Percentiles rank a stretch among this genome's conserved stretches.
Conservation (phyloP, 37 sponge, comb jelly and placozoan genomes). For the Trichoplax adhaerens region DNA sequence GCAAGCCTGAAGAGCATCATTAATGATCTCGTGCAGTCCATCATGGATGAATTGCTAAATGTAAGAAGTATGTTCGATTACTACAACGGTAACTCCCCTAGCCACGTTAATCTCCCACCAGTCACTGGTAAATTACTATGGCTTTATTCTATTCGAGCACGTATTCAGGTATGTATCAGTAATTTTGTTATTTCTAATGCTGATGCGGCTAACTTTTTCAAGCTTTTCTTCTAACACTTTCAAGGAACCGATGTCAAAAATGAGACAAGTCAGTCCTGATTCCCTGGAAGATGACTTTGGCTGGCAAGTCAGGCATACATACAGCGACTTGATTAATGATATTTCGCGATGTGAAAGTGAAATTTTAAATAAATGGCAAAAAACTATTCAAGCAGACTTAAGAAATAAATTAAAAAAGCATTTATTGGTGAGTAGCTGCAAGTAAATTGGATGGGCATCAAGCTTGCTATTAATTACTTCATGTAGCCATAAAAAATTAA, state of each 20-base stretch:
- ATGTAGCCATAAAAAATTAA: background rate
- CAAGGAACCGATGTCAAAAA: slow-evolving; percentile 22
- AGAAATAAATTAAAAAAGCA: slow-evolving; percentile 12
- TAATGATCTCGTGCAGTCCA: background rate
- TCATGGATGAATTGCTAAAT: slow-evolving; percentile 22
- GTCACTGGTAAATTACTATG: slow-evolving; percentile 41
- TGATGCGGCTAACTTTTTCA: too few species aligned
- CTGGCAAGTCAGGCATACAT: slow-evolving; percentile 39
- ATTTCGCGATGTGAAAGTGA: slow-evolving; percentile 4
- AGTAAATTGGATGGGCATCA: too few species aligned
- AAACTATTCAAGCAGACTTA: background rate
- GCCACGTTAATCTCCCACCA: slow-evolving; percentile 40
- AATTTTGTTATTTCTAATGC: too few species aligned
- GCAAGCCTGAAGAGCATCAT: background rate
- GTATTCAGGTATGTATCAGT: slow-evolving; percentile 1
- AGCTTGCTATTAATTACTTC: background rate
- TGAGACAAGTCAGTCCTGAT: slow-evolving; percentile 28
- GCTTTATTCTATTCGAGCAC: slow-evolving; percentile 39
- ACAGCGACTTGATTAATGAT: slow-evolving; percentile 3
- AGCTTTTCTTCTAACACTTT: too few species aligned
- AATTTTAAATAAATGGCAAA: background rate
- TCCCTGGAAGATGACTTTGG: slow-evolving; percentile 40
- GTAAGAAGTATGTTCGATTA: slow-evolving; percentile 20
- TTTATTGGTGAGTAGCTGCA: slow-evolving; percentile 20
- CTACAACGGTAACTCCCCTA: slow-evolving; percentile 9